Base-by-base conservation (phyloP, 2,797 vertebrate genomes). In the Lacerta viridis region DNA sequence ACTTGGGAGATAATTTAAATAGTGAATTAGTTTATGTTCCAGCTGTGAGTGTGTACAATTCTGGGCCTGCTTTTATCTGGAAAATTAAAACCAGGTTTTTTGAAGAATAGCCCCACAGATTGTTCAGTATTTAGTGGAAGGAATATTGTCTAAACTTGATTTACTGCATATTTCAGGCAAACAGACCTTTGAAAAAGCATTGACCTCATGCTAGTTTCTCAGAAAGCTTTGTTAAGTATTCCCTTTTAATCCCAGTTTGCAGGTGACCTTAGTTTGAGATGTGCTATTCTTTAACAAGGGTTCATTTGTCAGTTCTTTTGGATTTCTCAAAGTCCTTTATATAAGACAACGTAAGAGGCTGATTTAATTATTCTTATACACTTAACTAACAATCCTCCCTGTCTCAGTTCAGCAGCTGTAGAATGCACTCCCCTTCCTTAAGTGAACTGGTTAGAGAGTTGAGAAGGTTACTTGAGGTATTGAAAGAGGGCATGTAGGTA, bases 381-480 rank as follows among this genome's bases (percentile, higher is more conserved):
- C 93, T 92, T 90, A 87, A 50, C 86, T 90, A 43, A 5, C 91
- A 87, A 94, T 89, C 89, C 94, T 91, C 86, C 68, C 75, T 59
- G 66, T 86, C 72, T 5, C 39, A 0, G 0, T 82, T 89, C 66
- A 91, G 91, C 92, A 93, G 41, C 90, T 55, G 50, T 74, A 92
- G 88, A 90, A 92, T 87, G 90, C 75, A 93, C 84, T 93, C 87
- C 87, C 33, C 36, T 0, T 90, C 82, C 89, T 92, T 94, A 96
- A 95, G 94, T 92, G 93, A 93, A 95, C 94, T 95, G 89, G 90
- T 94, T 92, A 91, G 72, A 84, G 93, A 93, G 93, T 95, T 95
- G 92, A 94, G 92, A 94, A 94, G 96, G 96, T 97, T 94, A 95
- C 89, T 88, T 10, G 75, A 96, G 95, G 96, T 96, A 88, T 80